Evolutionary conservation across 2,888 invertebrate genomes (phyloP).

Genomic region (Temnothorax unifasciatus): DNA sequence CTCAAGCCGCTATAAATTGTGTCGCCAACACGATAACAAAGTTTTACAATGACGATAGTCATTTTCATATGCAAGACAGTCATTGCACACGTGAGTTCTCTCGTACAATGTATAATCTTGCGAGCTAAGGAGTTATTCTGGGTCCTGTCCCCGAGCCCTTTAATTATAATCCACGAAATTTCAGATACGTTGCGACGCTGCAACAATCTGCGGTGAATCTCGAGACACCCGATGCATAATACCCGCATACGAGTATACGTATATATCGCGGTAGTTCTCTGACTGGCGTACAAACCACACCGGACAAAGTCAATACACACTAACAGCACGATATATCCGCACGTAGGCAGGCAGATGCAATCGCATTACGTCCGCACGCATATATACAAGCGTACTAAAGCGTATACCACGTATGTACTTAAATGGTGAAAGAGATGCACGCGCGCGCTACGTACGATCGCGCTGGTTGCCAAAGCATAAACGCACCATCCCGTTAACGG

Average conservation of each 20-base stretch:
- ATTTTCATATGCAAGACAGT: background rate
- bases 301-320: slow-evolving; percentile 67
- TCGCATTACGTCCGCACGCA: slow-evolving; percentile 43
- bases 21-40: background rate
- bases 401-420: slow-evolving; percentile 13
- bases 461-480: slow-evolving; percentile 22
- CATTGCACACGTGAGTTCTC: background rate
- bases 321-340: slow-evolving; percentile 45
- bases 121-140: background rate
- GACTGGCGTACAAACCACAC: slow-evolving; percentile 59
- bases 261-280: slow-evolving; percentile 63
- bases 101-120: background rate
- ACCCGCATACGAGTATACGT: slow-evolving; percentile 40
- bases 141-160: background rate
- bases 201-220: slow-evolving; percentile 13
- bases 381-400: background rate
- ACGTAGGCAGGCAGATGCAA: slow-evolving; percentile 52
- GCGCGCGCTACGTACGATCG: background rate
- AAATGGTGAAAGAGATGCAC: slow-evolving; percentile 27
- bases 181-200: background rate
- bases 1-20: background rate
- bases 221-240: background rate
- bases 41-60: background rate
- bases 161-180: slow-evolving; percentile 2
- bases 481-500: background rate